Evolutionary conservation across 2,888 invertebrate species (phyloP), one percentile per base, ranked within the genome.

Genomic region (Mimumesa dahlbomi): DNA sequence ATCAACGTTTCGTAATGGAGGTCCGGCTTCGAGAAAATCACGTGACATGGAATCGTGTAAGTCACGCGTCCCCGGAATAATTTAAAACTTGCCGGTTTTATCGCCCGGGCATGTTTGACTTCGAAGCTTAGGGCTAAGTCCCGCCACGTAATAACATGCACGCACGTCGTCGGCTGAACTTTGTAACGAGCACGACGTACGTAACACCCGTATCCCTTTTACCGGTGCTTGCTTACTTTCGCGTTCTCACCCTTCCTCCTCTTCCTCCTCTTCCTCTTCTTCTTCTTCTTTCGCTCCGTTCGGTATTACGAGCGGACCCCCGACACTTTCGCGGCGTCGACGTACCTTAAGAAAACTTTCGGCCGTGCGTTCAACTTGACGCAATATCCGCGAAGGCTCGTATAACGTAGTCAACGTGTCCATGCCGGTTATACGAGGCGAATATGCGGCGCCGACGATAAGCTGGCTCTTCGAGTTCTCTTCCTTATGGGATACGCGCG

Each of bases 71-170:
- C 46, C 48, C 21, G 58, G 66, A 73, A 75, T 77, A 81, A 81
- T 82, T 78, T 73, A 75, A 79, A 81, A 79, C 73, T 77, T 74
- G 52, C 49, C 38, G 42, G 36, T 52, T 70, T 65, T 69, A 75
- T 78, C 72, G 66, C 46, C 49, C 61, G 72, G 62, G 72, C 67
- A 64, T 79, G 82, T 83, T 82, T 82, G 78, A 77, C 76, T 72
- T 69, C 69, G 69, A 50, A 72, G 78, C 79, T 83, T 78, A 81
- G 69, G 75, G 76, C 74, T 83, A 79, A 84, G 80, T 81, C 83
- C 57, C 70, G 48, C 77, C 65, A 75, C 73, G 84, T 83, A 84
- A 84, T 84, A 84, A 84, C 81, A 80, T 75, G 80, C 79, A 79
- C 77, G 82, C 78, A 80, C 80, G 81, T 82, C 77, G 56, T 46